phyloP scores from a whole-genome alignment of 2,113 vertebrate genomes.

The Nettapus auritus region DNA sequence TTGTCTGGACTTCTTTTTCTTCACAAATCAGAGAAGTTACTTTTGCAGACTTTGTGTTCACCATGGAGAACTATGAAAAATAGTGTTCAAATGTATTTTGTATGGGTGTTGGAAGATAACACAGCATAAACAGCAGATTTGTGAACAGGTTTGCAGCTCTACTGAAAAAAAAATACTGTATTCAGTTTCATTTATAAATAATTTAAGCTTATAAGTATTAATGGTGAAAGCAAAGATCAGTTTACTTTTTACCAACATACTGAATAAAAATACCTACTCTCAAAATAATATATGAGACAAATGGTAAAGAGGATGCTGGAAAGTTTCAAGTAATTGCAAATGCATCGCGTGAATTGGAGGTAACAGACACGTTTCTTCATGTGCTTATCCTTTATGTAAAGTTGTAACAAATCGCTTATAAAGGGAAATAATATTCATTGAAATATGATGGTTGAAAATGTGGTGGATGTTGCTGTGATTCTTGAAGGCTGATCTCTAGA shows the following conservation, averaged over 20 bases:
- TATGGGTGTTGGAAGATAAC: background rate
- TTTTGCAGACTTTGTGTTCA: background rate
- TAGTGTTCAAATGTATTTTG: background rate
- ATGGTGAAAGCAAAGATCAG: background rate
- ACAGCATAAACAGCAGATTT: background rate
- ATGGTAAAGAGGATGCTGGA: background rate
- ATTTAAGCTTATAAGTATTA: background rate
- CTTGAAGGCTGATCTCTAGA: background rate
- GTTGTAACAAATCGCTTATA: background rate
- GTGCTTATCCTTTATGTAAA: background rate
- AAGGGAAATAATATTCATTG: background rate
- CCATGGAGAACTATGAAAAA: background rate
- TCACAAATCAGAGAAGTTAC: background rate
- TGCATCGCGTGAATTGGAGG: background rate
- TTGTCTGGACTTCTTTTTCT: background rate
- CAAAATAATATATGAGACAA: background rate
- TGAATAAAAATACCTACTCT: background rate
- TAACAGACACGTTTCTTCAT: background rate
- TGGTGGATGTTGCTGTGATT: background rate
- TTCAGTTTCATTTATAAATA: background rate
- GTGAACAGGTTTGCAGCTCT: background rate
- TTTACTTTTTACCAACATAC: background rate
- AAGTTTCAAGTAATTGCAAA: background rate
- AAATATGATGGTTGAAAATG: background rate
- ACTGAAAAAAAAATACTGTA: background rate